A percentile compares a stretch with the other conserved stretches of the same genome.
Conservation (phyloP, 2,888 invertebrate genomes). For the Acleris cristana region DNA sequence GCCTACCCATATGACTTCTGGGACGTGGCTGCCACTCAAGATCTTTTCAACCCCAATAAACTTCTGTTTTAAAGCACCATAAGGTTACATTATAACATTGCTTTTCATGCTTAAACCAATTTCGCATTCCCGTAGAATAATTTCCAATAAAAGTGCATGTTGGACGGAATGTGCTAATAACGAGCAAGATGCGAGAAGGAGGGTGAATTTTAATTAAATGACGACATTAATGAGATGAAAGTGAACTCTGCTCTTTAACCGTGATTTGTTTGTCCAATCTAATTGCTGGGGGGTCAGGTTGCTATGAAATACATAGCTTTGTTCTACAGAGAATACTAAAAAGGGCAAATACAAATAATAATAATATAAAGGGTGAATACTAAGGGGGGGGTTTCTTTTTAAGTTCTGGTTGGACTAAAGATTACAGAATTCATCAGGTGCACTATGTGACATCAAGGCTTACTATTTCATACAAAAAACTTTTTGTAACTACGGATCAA, state of each 20-base stretch:
- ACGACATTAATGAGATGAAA: conserved; percentile 80
- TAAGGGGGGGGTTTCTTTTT: too few species aligned
- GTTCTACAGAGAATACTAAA: background rate
- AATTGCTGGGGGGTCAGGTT: conserved; percentile 52
- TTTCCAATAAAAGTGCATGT: conserved; percentile 36
- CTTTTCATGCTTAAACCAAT: background rate
- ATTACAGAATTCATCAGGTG: too few species aligned
- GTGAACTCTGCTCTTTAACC: conserved; percentile 72
- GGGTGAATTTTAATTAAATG: conserved; percentile 83
- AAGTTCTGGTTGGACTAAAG: too few species aligned
- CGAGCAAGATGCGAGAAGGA: conserved; percentile 69
- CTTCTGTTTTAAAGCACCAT: too few species aligned
- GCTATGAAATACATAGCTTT: conserved; percentile 16
- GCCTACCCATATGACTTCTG: too few species aligned
- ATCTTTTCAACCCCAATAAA: too few species aligned
- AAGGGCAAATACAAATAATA: background rate
- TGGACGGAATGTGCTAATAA: conserved; percentile 74
- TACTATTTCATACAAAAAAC: too few species aligned
- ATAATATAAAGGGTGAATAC: too few species aligned
- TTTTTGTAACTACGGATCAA: too few species aligned
- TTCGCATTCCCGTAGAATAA: conserved; percentile 9
- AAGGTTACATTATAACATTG: too few species aligned
- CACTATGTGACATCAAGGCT: too few species aligned
- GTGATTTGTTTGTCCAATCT: conserved; percentile 79
- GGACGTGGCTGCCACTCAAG: too few species aligned